Conservation (phyloP, 2,797 vertebrate genomes). For the Spinus olivaceus region DNA sequence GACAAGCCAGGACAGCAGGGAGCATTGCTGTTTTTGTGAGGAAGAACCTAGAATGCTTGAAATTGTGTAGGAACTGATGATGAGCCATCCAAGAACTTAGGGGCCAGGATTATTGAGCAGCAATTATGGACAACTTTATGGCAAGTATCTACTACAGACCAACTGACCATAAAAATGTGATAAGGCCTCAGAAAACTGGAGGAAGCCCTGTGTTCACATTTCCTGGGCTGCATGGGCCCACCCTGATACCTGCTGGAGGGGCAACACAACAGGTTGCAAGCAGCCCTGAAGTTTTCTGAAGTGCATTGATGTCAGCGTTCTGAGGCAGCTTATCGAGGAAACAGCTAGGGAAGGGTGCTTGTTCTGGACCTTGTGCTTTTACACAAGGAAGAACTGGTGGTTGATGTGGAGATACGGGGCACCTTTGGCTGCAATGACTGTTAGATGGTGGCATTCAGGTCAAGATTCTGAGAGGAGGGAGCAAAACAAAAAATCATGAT, state of each 20-base stretch:
- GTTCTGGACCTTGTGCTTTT: background rate
- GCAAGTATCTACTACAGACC: background rate
- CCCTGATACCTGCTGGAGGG: background rate
- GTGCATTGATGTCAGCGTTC: background rate
- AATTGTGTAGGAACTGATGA: background rate
- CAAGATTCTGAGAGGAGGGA: background rate
- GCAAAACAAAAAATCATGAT: background rate
- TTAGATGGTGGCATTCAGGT: background rate
- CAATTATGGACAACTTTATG: rapidly evolving
- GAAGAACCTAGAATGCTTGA: background rate
- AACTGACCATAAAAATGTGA: background rate
- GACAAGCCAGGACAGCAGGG: background rate
- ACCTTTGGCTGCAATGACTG: background rate
- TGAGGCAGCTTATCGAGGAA: background rate
- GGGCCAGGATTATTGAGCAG: background rate
- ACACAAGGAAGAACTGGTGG: background rate
- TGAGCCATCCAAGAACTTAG: background rate
- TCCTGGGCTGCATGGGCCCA: background rate
- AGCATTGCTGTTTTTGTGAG: background rate
- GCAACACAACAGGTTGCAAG: background rate
- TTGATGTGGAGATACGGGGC: background rate
- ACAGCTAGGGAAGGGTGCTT: background rate
- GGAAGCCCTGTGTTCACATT: background rate
- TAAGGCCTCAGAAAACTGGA: background rate
- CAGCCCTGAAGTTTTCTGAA: background rate